Evolutionary conservation across 2,113 vertebrate species (phyloP).

Genomic region (Actinemys pallida): DNA sequence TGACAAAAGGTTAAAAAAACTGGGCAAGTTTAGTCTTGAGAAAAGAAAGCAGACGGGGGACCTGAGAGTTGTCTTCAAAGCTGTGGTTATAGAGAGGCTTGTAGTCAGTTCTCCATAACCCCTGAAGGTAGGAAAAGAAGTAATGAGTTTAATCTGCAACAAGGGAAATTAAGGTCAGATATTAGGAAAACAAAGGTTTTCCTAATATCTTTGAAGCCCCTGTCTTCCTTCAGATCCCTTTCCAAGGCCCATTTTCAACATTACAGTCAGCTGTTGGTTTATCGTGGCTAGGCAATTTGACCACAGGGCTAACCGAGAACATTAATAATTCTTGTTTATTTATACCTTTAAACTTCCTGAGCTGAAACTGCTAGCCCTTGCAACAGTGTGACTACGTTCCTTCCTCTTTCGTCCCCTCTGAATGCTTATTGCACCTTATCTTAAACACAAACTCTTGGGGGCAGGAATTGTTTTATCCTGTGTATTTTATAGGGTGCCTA

Average conservation of each 20-base stretch:
- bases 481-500: background rate
- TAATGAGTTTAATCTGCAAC: background rate
- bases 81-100: background rate
- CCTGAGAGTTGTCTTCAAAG: background rate
- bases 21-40: background rate
- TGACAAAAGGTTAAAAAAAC: background rate
- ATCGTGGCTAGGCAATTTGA: background rate
- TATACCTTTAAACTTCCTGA: background rate
- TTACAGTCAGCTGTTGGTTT: background rate
- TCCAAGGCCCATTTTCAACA: background rate
- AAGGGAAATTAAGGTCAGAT: background rate
- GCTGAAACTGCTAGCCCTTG: background rate
- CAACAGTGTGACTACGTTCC: background rate
- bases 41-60: background rate
- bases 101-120: background rate
- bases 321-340: background rate
- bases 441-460: background rate
- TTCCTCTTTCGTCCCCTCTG: rapidly evolving
- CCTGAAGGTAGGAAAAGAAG: background rate
- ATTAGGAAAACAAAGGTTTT: background rate
- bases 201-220: background rate
- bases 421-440: rapidly evolving
- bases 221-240: background rate
- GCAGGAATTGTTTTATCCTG: background rate
- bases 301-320: background rate